These are phyloP conservation scores for Drosophila micromelanica DNA, from an alignment of 1,140 invertebrate species.

Conservation along the genomic window DNA sequence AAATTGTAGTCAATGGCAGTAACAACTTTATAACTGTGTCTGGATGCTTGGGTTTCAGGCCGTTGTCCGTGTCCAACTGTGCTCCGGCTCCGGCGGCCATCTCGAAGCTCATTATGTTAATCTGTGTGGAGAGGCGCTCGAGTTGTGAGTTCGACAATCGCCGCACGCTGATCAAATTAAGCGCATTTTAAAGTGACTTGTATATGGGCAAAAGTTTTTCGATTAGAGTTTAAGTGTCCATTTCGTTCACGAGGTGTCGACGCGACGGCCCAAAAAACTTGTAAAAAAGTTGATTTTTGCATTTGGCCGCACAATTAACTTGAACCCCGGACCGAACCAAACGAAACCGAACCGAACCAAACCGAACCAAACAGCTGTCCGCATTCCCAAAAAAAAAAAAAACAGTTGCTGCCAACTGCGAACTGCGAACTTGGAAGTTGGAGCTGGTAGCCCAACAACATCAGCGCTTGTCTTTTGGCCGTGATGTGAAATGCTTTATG, in stretches of 20 bases:
- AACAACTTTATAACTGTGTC: conserved; percentile 73
- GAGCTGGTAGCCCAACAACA: conserved; percentile 15
- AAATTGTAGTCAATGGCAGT: conserved; percentile 73
- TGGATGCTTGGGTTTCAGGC: conserved; percentile 17
- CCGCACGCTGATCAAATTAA: conserved; percentile 80
- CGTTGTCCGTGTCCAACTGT: conserved; percentile 19
- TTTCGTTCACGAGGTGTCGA: conserved; percentile 75
- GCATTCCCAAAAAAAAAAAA: conserved; percentile 64
- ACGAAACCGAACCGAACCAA: conserved; percentile 39
- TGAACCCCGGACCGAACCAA: conserved; percentile 66
- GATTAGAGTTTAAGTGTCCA: conserved; percentile 83
- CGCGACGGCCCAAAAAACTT: conserved; percentile 39
- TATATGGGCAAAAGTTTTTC: conserved; percentile 82
- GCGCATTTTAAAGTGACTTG: conserved; percentile 83
- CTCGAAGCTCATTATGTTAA: conserved; percentile 74
- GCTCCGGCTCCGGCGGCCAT: conserved; percentile 37
- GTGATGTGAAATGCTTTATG: conserved; percentile 37
- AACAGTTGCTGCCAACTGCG: conserved; percentile 38
- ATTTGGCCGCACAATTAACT: conserved; percentile 82
- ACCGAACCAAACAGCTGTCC: conserved; percentile 58
- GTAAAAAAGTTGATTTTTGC: conserved; percentile 80
- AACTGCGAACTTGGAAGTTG: conserved; percentile 1
- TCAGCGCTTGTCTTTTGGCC: conserved; percentile 45
- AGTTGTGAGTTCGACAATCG: conserved; percentile 62
- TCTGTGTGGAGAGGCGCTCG: conserved; percentile 40